phyloP scores from a whole-genome alignment of 2,113 vertebrate species.

The Piaya cayana region DNA sequence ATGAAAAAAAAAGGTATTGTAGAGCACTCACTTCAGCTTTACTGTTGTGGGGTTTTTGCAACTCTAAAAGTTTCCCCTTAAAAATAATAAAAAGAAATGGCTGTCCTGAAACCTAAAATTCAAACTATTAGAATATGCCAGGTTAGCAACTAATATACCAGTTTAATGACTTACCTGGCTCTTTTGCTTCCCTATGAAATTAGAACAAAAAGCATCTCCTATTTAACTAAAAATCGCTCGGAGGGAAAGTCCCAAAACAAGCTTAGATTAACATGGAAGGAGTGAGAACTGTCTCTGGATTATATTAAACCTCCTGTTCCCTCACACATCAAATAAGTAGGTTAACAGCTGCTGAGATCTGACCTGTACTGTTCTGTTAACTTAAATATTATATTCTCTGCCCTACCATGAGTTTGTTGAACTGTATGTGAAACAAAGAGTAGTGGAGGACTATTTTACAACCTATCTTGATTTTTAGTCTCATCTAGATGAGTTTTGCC shows the following conservation, averaged over 20 bases:
- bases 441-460: background rate
- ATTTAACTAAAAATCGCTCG: background rate
- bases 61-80: background rate
- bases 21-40: background rate
- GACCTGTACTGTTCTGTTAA: background rate
- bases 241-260: background rate
- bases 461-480: background rate
- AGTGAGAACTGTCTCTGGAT: background rate
- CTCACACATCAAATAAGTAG: background rate
- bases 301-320: background rate
- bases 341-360: background rate
- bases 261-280: background rate
- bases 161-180: background rate
- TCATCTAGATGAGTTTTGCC: background rate
- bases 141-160: background rate
- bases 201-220: background rate
- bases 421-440: background rate
- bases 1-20: background rate
- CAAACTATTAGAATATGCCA: background rate
- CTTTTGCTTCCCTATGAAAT: background rate
- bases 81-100: background rate
- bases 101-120: background rate
- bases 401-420: background rate
- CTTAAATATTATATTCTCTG: background rate
- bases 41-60: background rate